Conservation (phyloP, 2,113 vertebrate genomes). For the Corythornis madagascariensis region DNA sequence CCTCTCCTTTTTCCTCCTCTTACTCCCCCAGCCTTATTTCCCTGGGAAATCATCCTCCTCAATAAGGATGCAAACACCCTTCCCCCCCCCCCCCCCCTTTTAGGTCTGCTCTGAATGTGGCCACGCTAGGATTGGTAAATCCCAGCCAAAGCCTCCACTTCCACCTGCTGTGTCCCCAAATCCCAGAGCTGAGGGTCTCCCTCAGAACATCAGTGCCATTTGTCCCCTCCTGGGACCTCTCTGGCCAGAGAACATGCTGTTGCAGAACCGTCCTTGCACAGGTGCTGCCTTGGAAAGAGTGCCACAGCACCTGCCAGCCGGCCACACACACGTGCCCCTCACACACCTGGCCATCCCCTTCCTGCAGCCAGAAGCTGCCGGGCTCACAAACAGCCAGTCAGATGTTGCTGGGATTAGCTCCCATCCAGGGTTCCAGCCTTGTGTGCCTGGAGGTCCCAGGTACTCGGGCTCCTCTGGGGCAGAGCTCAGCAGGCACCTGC, state of each 20-base stretch:
- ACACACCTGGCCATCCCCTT: accelerated
- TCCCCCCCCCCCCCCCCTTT: background rate
- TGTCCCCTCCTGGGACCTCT: background rate
- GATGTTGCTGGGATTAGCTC: constrained; percentile 51
- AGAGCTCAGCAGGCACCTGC: accelerated
- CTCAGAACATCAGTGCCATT: background rate
- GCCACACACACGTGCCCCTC: background rate
- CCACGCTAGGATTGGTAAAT: background rate
- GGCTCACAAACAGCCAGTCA: background rate
- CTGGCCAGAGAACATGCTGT: background rate
- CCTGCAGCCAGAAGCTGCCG: background rate
- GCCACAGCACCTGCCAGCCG: background rate
- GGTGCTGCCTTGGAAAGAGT: background rate
- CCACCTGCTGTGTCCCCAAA: background rate
- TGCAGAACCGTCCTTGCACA: background rate
- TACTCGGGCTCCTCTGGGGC: accelerated
- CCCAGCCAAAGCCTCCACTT: background rate
- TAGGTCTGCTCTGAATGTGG: background rate
- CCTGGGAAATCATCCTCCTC: constrained; percentile 44
- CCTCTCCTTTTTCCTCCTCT: background rate
- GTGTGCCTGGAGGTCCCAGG: accelerated
- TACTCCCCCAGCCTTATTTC: constrained; percentile 53
- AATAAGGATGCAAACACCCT: constrained; percentile 1
- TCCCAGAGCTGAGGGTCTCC: background rate
- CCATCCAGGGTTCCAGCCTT: background rate